Conservation (phyloP, 1,140 invertebrate species). For the Conus ventricosus region DNA sequence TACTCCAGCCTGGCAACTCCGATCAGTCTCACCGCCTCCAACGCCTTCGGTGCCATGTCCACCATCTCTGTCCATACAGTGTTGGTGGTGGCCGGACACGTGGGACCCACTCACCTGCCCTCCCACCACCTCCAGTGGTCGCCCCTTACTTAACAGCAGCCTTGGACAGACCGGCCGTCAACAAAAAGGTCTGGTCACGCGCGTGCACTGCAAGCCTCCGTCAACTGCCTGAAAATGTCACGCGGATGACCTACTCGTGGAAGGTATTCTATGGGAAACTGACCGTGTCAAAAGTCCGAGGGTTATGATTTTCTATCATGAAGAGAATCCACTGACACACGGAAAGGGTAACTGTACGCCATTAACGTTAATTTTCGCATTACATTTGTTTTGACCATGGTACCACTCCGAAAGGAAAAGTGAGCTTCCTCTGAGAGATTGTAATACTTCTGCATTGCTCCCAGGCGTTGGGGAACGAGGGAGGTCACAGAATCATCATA, state of each 20-base stretch:
- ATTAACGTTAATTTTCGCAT: too few relatives aligned
- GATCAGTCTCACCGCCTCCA: conserved; percentile 57
- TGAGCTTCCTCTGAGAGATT: too few relatives aligned
- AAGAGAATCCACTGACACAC: too few relatives aligned
- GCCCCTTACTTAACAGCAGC: conserved; percentile 4
- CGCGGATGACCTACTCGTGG: conserved; percentile 55
- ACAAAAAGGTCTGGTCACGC: conserved; percentile 57
- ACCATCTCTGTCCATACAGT: conserved; percentile 59
- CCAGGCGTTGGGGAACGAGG: too few relatives aligned
- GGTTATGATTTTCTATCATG: too few relatives aligned
- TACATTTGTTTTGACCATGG: too few relatives aligned
- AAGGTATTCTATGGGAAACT: conserved; percentile 38
- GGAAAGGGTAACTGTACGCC: too few relatives aligned
- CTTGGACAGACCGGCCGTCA: conserved; percentile 35
- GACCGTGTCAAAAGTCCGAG: too few relatives aligned
- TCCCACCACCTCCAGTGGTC: conserved; percentile 31
- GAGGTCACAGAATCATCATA: too few relatives aligned
- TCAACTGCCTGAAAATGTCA: conserved; percentile 42
- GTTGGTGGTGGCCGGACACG: conserved; percentile 22
- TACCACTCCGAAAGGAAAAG: too few relatives aligned
- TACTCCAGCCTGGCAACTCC: conserved; percentile 52
- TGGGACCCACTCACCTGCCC: conserved; percentile 19
- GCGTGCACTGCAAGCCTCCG: conserved; percentile 44
- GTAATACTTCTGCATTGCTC: too few relatives aligned
- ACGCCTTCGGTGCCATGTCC: conserved; percentile 57